phyloP scores from a whole-genome alignment of 2,113 vertebrate species.

The Merops nubicus region DNA sequence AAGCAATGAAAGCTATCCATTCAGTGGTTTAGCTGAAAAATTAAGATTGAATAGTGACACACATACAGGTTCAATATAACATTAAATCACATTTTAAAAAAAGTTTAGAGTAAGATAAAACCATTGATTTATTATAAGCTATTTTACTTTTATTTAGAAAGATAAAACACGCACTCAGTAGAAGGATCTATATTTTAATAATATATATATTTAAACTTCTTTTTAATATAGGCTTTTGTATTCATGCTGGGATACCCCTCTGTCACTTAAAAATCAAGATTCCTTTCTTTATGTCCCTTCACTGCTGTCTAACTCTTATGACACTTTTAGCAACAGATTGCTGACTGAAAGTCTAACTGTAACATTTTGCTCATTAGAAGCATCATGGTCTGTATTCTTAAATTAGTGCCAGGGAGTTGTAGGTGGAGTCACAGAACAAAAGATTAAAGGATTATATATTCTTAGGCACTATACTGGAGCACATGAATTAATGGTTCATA shows the following conservation, averaged over 20 bases:
- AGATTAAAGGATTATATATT: slow-evolving; percentile 47
- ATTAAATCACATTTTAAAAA: neutral
- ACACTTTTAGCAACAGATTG: neutral
- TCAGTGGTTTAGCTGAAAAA: neutral
- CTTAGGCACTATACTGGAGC: neutral
- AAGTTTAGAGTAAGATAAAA: neutral
- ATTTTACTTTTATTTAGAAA: neutral
- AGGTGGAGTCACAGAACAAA: slow-evolving; percentile 15
- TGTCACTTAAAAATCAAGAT: neutral
- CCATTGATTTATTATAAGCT: no score
- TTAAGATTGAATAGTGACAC: neutral
- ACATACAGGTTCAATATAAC: neutral
- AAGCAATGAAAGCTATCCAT: neutral
- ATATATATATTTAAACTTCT: neutral
- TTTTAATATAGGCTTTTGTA: neutral
- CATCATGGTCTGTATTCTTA: neutral
- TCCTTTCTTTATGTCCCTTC: neutral
- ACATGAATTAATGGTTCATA: neutral
- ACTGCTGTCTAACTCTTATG: neutral
- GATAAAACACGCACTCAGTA: neutral
- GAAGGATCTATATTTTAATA: neutral
- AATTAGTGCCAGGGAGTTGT: neutral
- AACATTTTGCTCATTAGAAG: neutral
- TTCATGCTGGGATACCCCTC: neutral
- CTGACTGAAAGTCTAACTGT: neutral